Base-by-base conservation (phyloP, 2,888 invertebrate genomes). In the Trichopoda pennipes region DNA sequence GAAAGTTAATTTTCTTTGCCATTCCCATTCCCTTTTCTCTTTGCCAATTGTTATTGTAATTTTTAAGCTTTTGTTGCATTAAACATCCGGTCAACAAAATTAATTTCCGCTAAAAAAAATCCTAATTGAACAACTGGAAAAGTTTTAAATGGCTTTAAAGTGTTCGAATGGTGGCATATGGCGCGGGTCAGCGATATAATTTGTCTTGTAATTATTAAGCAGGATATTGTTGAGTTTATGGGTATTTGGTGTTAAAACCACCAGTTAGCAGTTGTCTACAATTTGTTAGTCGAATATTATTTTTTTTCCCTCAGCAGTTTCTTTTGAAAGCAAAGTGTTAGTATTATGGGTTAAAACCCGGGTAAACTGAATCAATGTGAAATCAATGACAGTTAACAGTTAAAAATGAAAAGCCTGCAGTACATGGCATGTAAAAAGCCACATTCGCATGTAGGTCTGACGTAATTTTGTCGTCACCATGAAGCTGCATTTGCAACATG, bases 51-150 rank as follows among this genome's bases (percentile, higher is more conserved):
- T 53, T 68, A 16, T 38, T 38, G 23, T 17, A 8, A 19, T 63
- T 64, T 80, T 81, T 60, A 38, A 55, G 17, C 51, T 14, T 66
- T 77, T 76, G 76, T 81, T 76, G 77, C 73, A 80, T 84, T 72
- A 75, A 80, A 82, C 64, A 70, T 84, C 82, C 84, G 84, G 80
- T 80, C 75, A 84, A 78, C 80, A 82, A 80, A 55, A 73, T 60
- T 80, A 78, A 82, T 82, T 80, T 84, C 84, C 82, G 61, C 53
- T 68, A 19, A 17, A 44, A 28, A 23, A 35, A 69, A 28, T 44
- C 47, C 32, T 51, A 72, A 14, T 51, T 17, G n/a, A 8, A 28
- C 66, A 47, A 19, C 51, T 21, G n/a, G 42, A 0, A 44, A 44
- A 38, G 38, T 38, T 38, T 38, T 38, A 38, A 38, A 14, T 16